Percentiles rank a stretch among this genome's conserved stretches.
Conservation (phyloP, 2,888 invertebrate genomes). For the Ophioninae sp. region DNA sequence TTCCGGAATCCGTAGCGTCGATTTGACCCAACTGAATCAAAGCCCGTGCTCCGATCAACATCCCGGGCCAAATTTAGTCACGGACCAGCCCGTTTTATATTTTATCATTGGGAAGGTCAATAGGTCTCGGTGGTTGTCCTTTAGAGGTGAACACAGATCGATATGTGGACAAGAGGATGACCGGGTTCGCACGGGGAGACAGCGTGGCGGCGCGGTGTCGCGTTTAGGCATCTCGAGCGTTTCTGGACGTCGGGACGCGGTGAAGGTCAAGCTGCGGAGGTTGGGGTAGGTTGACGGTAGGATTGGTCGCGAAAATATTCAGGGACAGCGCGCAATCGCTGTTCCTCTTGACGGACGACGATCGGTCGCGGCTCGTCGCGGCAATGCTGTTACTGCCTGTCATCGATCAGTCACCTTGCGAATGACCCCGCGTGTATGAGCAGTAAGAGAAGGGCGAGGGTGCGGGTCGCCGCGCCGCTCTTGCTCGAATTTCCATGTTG, state of each 20-base stretch:
- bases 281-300: conserved; percentile 26
- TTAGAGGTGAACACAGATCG: conserved; percentile 19
- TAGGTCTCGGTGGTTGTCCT: conserved; percentile 41
- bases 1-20: neutral
- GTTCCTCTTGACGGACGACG: conserved; percentile 33
- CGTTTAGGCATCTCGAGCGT: conserved; percentile 33
- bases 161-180: conserved; percentile 26
- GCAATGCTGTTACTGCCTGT: conserved; percentile 60
- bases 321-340: conserved; percentile 50
- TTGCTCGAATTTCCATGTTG: conserved; percentile 82
- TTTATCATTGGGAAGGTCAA: conserved; percentile 45
- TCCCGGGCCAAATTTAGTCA: conserved; percentile 1
- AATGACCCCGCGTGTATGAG: conserved; percentile 77
- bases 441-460: conserved; percentile 76
- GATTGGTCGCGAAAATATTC: conserved; percentile 34
- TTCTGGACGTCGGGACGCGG: conserved; percentile 7
- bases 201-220: conserved; percentile 5
- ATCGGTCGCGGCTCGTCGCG: conserved; percentile 33
- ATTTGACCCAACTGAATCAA: neutral
- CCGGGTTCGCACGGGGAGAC: neutral
- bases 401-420: conserved; percentile 78
- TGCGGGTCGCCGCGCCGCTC: conserved; percentile 77
- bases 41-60: too few relatives aligned
- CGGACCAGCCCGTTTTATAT: conserved; percentile 30
- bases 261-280: conserved; percentile 24